A percentile compares a stretch with the other conserved stretches of the same genome.
Evolutionary conservation across 2,113 vertebrate species (phyloP).

Genomic region (Lophius piscatorius): DNA sequence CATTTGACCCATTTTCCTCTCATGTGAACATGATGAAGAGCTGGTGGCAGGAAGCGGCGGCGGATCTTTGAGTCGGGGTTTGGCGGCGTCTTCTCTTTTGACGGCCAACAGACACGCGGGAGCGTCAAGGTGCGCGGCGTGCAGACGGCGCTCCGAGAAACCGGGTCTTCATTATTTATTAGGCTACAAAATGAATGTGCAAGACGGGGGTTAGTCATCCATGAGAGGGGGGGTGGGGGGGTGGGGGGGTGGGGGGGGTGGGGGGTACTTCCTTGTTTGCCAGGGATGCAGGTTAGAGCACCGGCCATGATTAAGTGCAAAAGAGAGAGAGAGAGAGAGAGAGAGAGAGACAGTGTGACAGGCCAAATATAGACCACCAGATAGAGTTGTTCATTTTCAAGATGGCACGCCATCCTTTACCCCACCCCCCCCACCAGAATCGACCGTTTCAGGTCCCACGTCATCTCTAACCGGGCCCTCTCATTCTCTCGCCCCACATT

Average conservation of each 20-base stretch:
- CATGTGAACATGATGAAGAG: slow-evolving; percentile 32
- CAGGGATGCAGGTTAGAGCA: slow-evolving; percentile 49
- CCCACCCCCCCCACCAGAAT: slow-evolving; percentile 15
- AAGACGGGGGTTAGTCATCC: slow-evolving; percentile 42
- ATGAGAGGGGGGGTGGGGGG: not conserved
- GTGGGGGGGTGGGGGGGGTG: slow-evolving; percentile 59
- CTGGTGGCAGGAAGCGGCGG: slow-evolving; percentile 29
- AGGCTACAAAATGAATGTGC: slow-evolving; percentile 61
- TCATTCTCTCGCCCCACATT: slow-evolving; percentile 53
- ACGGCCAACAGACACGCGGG: slow-evolving; percentile 48
- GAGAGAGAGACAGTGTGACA: slow-evolving; percentile 36
- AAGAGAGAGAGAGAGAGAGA: slow-evolving; percentile 58
- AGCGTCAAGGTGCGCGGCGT: slow-evolving; percentile 59
- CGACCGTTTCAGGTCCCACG: slow-evolving; percentile 41
- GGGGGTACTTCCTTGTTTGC: slow-evolving; percentile 51
- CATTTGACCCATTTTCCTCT: slow-evolving; percentile 27
- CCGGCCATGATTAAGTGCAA: slow-evolving; percentile 43
- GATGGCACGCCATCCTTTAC: slow-evolving; percentile 41
- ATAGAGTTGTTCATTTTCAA: slow-evolving; percentile 64
- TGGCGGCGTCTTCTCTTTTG: slow-evolving; percentile 26
- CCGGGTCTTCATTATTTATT: slow-evolving; percentile 73
- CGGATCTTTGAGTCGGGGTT: slow-evolving; percentile 35
- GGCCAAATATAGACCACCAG: slow-evolving; percentile 68
- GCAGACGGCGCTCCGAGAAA: slow-evolving; percentile 60
- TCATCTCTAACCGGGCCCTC: slow-evolving; percentile 52